Conservation (phyloP, 2,113 vertebrate genomes). For the Calyptommatus sinebrachiatus region DNA sequence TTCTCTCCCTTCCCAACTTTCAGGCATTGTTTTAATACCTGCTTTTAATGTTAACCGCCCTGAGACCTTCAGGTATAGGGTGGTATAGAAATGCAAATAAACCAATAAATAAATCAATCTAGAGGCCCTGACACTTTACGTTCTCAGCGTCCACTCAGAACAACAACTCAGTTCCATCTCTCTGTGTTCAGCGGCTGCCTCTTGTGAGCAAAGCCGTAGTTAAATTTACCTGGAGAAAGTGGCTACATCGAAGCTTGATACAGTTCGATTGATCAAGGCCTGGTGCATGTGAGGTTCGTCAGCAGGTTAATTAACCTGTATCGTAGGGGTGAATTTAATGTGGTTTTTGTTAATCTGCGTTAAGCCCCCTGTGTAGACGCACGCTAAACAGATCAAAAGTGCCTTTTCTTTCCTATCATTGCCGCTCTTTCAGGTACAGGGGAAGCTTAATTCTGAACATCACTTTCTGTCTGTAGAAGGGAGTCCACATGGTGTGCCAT, state of each 20-base stretch:
- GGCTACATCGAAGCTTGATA: neutral
- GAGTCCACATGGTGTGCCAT: neutral
- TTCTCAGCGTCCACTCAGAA: neutral
- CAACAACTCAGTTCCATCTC: neutral
- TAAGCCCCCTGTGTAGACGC: slow-evolving; percentile 35
- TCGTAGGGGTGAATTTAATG: slow-evolving; percentile 32
- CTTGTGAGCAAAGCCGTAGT: slow-evolving; percentile 13
- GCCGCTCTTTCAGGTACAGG: neutral
- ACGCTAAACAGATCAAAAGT: slow-evolving; percentile 32
- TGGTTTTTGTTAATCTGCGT: slow-evolving; percentile 34
- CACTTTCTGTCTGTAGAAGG: neutral
- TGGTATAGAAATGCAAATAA: too few relatives aligned
- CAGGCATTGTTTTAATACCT: too few relatives aligned
- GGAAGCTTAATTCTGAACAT: neutral
- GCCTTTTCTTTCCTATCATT: slow-evolving; percentile 13
- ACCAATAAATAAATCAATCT: too few relatives aligned
- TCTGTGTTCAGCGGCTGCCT: neutral
- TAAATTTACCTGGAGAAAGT: slow-evolving; percentile 17
- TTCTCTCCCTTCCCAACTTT: too few relatives aligned
- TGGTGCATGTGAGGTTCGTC: slow-evolving; percentile 17
- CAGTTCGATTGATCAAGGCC: slow-evolving; percentile 22
- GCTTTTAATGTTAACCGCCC: too few relatives aligned
- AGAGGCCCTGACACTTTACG: too few relatives aligned
- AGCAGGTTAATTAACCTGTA: slow-evolving; percentile 35
- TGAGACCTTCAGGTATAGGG: too few relatives aligned